A percentile compares a stretch with the other conserved stretches of the same genome.
These are phyloP conservation scores for Leptopilina myrica DNA, from an alignment of 2,888 invertebrate species.

Conservation along the genomic window DNA sequence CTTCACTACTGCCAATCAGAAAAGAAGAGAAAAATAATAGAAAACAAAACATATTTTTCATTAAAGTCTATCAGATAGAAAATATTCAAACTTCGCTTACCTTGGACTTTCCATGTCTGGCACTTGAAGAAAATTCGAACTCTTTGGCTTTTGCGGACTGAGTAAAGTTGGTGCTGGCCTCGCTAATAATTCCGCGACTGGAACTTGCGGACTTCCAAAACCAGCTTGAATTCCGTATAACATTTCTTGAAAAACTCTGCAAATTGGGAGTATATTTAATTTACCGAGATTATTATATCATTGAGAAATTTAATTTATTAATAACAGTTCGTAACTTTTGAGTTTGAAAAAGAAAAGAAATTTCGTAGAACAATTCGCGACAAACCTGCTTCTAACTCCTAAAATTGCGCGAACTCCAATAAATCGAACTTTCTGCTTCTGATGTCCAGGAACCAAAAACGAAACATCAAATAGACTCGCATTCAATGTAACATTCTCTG, in stretches of 20 bases:
- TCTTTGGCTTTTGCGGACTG: conserved; percentile 92
- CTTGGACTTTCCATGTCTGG: conserved; percentile 92
- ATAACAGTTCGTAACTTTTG: no score
- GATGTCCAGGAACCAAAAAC: conserved; percentile 90
- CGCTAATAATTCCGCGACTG: conserved; percentile 91
- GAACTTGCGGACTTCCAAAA: conserved; percentile 95
- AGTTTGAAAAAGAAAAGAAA: neutral
- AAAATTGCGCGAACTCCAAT: conserved; percentile 94
- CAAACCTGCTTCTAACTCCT: conserved; percentile 91
- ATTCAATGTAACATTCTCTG: conserved; percentile 87
- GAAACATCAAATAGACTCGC: conserved; percentile 93
- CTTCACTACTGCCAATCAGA: neutral
- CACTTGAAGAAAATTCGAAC: conserved; percentile 94
- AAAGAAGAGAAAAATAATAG: neutral
- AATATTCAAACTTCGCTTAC: conserved; percentile 66
- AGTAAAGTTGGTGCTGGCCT: conserved; percentile 91
- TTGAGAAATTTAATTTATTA: no score
- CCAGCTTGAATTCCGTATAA: conserved; percentile 95
- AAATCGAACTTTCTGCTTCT: conserved; percentile 93
- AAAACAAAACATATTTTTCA: neutral
- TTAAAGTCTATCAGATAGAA: conserved; percentile 28
- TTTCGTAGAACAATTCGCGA: conserved; percentile 29
- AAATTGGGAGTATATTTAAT: conserved; percentile 39
- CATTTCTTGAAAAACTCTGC: conserved; percentile 94
- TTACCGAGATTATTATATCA: no score